Evolutionary conservation across 2,888 invertebrate genomes (phyloP).

Genomic region (Epiblema foenella): DNA sequence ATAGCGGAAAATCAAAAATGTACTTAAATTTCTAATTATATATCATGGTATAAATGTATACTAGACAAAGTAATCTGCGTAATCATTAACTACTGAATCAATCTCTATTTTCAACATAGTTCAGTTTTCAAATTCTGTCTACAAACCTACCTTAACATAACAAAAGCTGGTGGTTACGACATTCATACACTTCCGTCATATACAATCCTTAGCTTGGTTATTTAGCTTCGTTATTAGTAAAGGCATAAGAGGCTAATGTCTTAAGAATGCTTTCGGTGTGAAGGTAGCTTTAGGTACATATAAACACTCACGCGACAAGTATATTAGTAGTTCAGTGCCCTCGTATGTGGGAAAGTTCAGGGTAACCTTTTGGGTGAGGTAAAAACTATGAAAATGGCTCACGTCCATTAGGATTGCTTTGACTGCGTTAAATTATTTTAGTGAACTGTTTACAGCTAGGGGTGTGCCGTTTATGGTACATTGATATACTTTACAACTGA

Average conservation of each 20-base stretch:
- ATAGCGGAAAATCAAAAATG: too few relatives aligned
- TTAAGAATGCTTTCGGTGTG: conserved; percentile 4
- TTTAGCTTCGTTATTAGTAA: neutral
- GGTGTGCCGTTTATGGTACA: too few relatives aligned
- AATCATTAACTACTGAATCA: conserved; percentile 12
- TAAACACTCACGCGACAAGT: conserved; percentile 23
- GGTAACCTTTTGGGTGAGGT: conserved; percentile 24
- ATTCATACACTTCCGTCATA: neutral
- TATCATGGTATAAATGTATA: neutral
- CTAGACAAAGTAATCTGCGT: conserved; percentile 4
- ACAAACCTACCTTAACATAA: neutral
- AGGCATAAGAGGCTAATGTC: conserved; percentile 1
- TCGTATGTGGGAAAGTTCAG: conserved; percentile 30
- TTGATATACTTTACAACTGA: too few relatives aligned
- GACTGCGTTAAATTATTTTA: neutral
- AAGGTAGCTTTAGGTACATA: neutral
- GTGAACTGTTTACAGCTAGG: neutral
- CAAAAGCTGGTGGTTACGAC: neutral
- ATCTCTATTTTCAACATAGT: neutral
- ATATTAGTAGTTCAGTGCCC: conserved; percentile 20
- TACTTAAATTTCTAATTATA: neutral
- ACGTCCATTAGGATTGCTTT: neutral
- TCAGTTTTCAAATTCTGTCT: neutral
- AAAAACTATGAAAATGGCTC: neutral
- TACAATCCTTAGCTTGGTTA: neutral